These are phyloP conservation scores for Ridgeia piscesae DNA, from an alignment of 1,140 invertebrate species.

Conservation along the genomic window DNA sequence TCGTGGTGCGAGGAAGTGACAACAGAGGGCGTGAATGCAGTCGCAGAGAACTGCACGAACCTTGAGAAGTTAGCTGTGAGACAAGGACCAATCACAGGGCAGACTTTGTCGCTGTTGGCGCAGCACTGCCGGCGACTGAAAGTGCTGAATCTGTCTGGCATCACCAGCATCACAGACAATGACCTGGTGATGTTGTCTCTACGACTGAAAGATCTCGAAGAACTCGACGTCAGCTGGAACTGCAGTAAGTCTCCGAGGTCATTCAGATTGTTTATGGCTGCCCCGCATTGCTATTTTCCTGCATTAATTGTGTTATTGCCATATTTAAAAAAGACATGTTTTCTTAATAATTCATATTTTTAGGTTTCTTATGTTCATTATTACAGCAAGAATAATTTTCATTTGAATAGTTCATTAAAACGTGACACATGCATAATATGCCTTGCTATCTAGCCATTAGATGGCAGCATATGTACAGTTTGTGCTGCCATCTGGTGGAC, in stretches of 20 bases:
- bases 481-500: too few relatives aligned
- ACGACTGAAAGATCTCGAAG: not conserved
- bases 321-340: too few relatives aligned
- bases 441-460: too few relatives aligned
- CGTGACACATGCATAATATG: too few relatives aligned
- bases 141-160: not conserved
- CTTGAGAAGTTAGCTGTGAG: not conserved
- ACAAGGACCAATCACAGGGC: not conserved
- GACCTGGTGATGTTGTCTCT: conserved; percentile 3
- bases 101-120: not conserved
- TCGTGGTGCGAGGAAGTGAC: conserved; percentile 16
- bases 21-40: not conserved
- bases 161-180: conserved; percentile 1
- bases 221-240: conserved; percentile 16
- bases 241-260: not conserved
- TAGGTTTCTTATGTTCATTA: too few relatives aligned
- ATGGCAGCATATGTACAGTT: too few relatives aligned
- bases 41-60: not conserved
- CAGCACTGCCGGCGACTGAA: not conserved
- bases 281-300: too few relatives aligned
- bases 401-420: too few relatives aligned
- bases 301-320: too few relatives aligned
- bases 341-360: too few relatives aligned
- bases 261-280: too few relatives aligned
- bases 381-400: too few relatives aligned